These are phyloP conservation scores for Hylia prasina DNA, from an alignment of 2,113 vertebrate species.

Conservation along the genomic window DNA sequence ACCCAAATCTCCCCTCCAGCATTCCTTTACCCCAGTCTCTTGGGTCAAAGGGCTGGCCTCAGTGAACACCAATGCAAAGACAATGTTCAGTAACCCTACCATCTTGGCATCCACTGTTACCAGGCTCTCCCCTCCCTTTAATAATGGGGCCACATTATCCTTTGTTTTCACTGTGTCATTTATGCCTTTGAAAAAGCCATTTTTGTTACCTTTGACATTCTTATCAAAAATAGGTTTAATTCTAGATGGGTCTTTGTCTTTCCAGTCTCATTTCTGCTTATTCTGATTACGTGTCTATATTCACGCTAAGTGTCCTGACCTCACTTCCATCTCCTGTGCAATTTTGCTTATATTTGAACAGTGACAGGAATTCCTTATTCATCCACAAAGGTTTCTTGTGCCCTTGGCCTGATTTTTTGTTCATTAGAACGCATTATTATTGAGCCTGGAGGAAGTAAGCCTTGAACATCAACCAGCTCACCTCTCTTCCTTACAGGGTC, in stretches of 20 bases:
- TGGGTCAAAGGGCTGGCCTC: not conserved
- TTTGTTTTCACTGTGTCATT: not conserved
- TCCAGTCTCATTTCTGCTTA: not conserved
- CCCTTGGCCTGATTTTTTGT: not conserved
- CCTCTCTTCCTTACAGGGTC: not conserved
- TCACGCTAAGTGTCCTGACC: not conserved
- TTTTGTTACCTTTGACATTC: not conserved
- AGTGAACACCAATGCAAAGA: not conserved
- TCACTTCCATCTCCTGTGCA: not conserved
- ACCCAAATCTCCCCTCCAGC: not conserved
- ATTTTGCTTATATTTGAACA: not conserved
- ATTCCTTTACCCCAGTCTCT: not conserved
- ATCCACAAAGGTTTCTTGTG: not conserved
- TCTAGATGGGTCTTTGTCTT: not conserved
- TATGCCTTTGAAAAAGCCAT: not conserved
- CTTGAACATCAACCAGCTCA: not conserved
- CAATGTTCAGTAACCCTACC: accelerated
- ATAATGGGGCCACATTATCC: too few relatives aligned
- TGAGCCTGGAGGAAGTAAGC: not conserved
- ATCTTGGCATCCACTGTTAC: not conserved
- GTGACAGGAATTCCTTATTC: not conserved
- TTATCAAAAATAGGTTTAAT: not conserved
- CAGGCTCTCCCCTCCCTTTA: not conserved
- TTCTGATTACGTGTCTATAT: not conserved
- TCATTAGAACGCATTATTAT: not conserved